Base-by-base conservation (phyloP, 2,888 invertebrate genomes). In the Aphodius granarius region DNA sequence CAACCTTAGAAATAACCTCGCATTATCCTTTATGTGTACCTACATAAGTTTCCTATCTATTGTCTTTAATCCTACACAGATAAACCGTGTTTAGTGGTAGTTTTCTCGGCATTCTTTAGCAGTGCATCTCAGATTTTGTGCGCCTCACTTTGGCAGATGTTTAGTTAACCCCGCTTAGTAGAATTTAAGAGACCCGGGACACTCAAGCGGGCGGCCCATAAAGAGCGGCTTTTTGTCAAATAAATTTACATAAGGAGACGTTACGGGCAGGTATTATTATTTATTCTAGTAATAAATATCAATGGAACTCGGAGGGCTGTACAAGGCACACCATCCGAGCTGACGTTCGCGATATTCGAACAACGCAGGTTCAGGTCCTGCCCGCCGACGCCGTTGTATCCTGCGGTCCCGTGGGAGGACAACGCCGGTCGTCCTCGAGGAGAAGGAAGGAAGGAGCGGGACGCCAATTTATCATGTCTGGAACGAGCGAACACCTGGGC, bases 231-330 rank as follows among this genome's bases (percentile, higher is more conserved):
- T 76, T 76, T 74, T 73, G 75, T 72, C 76, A 74, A 77, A 78
- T 83, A 83, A 84, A 83, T 82, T 83, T 80, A 83, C 84, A 84
- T 85, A 85, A 85, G 84, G 84, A 84, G 80, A 82, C 81, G 78
- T 79, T 77, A 70, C 78, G 75, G 75, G 78, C 78, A 82, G 84
- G 84, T 83, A 85, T 85, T 85, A 84, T 85, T 86, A 86, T 86
- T 86, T 86, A 86, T 86, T 83, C 81, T 81, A 80, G 84, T 84
- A 84, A 86, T 86, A 86, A 86, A 86, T 86, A 86, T 85, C 85
- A 85, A 85, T 82, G 81, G 82, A 82, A 81, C 80, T 75, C 77
- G 79, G 74, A 75, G 23, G 18, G 20, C 74, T 68, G 20, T 19
- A 66, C 63, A 68, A 80, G 81, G 79, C 80, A 70, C 68, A 62